Conservation (phyloP, 2,888 invertebrate genomes). For the Neoaliturus tenellus region DNA sequence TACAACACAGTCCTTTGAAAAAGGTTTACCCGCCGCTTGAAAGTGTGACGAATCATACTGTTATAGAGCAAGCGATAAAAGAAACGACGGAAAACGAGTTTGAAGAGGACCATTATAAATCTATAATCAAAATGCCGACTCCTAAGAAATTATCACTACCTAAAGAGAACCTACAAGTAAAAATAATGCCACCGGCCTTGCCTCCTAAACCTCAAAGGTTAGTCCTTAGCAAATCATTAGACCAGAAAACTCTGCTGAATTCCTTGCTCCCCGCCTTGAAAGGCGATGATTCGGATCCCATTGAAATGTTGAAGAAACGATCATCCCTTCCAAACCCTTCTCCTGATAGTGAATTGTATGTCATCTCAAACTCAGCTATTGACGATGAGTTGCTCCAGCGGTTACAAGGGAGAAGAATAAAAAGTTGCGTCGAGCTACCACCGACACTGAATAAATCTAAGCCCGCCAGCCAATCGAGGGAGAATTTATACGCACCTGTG, state of each 20-base stretch:
- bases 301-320: conserved; percentile 54
- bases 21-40: conserved; percentile 30
- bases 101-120: conserved; percentile 50
- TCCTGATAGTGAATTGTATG: conserved; percentile 73
- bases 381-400: conserved; percentile 65
- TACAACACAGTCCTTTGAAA: conserved; percentile 43
- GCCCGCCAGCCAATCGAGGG: conserved; percentile 9
- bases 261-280: conserved; percentile 40
- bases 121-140: conserved; percentile 6
- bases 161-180: conserved; percentile 12
- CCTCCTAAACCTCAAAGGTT: conserved; percentile 81
- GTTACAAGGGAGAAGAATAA: conserved; percentile 62
- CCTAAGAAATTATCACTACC: conserved; percentile 63
- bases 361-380: conserved; percentile 69
- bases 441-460: conserved; percentile 14
- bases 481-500: conserved; percentile 41
- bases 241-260: conserved; percentile 39
- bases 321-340: conserved; percentile 61
- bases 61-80: conserved; percentile 19
- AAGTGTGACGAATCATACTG: not conserved
- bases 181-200: conserved; percentile 80
- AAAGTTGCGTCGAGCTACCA: conserved; percentile 47
- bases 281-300: conserved; percentile 20
- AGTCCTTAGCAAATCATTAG: conserved; percentile 48
- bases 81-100: not conserved